A percentile compares a stretch with the other conserved stretches of the same genome.
phyloP scores from a whole-genome alignment of 2,797 vertebrate genomes.

The Danio albolineatus region DNA sequence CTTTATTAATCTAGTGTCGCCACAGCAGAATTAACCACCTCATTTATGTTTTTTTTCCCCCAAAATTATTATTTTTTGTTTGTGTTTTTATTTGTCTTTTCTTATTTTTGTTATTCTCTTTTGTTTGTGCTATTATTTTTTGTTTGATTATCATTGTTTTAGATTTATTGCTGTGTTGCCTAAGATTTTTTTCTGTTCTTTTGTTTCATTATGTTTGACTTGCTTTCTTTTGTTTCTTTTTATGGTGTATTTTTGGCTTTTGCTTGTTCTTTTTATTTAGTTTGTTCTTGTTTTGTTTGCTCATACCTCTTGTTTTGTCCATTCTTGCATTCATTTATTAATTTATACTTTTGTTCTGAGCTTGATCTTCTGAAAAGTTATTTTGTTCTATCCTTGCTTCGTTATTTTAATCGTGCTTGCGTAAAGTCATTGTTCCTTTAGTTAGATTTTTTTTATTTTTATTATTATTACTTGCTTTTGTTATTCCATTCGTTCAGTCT shows the following conservation, averaged over 20 bases:
- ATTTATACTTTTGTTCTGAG: too few relatives aligned
- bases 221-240: neutral
- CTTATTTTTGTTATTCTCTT: neutral
- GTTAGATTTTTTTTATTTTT: neutral
- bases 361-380: too few relatives aligned
- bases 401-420: neutral
- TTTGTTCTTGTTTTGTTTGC: constrained; percentile 1
- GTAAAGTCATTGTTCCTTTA: neutral
- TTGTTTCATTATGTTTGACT: neutral
- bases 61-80: too few relatives aligned
- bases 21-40: too few relatives aligned
- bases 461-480: neutral
- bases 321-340: too few relatives aligned
- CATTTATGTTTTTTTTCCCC: too few relatives aligned
- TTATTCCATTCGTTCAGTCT: neutral
- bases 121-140: too few relatives aligned
- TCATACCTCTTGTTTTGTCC: too few relatives aligned
- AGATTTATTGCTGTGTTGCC: neutral
- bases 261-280: too few relatives aligned
- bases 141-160: neutral
- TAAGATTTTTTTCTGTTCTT: neutral
- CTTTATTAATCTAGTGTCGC: too few relatives aligned
- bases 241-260: neutral
- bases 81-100: neutral
- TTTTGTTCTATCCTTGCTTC: neutral